A percentile compares a stretch with the other conserved stretches of the same genome.
Conservation (phyloP, 2,888 invertebrate species). For the Orthonevra nobilis region DNA sequence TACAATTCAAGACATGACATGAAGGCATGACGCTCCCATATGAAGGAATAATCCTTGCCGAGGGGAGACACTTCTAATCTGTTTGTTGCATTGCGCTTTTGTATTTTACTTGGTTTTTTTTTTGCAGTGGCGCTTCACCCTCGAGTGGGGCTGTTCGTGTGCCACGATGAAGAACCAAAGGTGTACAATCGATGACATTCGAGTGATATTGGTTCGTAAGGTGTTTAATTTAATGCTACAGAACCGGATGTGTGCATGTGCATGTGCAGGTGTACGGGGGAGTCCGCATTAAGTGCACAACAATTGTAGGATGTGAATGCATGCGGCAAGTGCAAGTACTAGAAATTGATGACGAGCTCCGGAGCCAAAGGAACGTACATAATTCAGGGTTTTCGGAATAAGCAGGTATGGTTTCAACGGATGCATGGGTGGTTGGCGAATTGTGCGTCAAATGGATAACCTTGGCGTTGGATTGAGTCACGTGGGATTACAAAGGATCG, state of each 20-base stretch:
- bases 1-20: conserved; percentile 37
- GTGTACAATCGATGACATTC: conserved; percentile 55
- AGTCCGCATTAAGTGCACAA: conserved; percentile 45
- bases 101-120: conserved; percentile 15
- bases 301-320: conserved; percentile 31
- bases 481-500: conserved; percentile 51
- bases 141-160: conserved; percentile 38
- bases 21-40: conserved; percentile 21
- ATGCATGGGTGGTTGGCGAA: conserved; percentile 17
- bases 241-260: neutral
- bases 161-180: conserved; percentile 4
- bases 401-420: conserved; percentile 7
- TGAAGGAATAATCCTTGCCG: conserved; percentile 50
- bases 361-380: conserved; percentile 22
- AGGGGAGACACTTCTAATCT: conserved; percentile 36
- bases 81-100: conserved; percentile 50
- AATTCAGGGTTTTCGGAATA: conserved; percentile 55
- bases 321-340: conserved; percentile 5
- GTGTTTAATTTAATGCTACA: conserved; percentile 24
- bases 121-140: conserved; percentile 10
- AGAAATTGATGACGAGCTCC: conserved; percentile 30
- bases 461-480: conserved; percentile 57
- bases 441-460: conserved; percentile 58
- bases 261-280: neutral
- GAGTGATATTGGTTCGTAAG: conserved; percentile 51